phyloP scores from a whole-genome alignment of 1,140 invertebrate species.

The Caerostris extrusa region DNA sequence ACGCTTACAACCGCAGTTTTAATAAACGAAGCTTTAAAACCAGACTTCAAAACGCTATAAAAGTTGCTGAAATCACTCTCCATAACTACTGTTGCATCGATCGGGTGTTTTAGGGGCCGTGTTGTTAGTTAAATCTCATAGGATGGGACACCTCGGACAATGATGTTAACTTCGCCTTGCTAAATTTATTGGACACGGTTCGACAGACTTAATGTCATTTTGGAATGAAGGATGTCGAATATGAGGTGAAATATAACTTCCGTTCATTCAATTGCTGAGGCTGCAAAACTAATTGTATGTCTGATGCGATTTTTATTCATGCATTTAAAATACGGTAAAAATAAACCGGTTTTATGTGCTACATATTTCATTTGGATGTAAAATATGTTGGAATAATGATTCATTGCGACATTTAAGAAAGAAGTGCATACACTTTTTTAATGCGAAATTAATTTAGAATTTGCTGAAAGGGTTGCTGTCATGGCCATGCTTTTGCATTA shows the following conservation, averaged over 20 bases:
- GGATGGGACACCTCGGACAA: slow-evolving; percentile 13
- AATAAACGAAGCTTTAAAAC: slow-evolving; percentile 47
- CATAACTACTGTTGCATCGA: background rate
- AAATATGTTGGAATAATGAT: background rate
- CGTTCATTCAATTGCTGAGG: background rate
- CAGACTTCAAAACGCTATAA: background rate
- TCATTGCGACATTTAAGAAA: background rate
- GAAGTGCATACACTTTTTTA: background rate
- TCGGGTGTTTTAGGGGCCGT: background rate
- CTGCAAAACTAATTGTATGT: background rate
- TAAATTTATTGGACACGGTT: slow-evolving; percentile 11
- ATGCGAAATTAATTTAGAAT: background rate
- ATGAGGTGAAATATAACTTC: background rate
- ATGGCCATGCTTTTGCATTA: background rate
- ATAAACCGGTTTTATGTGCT: background rate
- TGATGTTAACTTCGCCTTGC: background rate
- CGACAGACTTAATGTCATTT: background rate
- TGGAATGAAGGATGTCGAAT: background rate
- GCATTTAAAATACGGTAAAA: background rate
- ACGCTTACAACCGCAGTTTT: slow-evolving; percentile 16
- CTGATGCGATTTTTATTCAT: background rate
- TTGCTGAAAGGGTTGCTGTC: background rate
- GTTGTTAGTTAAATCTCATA: background rate
- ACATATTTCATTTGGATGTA: background rate
- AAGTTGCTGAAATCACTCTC: background rate